Conservation (phyloP, 2,113 vertebrate species). For the Pteronura brasiliensis region DNA sequence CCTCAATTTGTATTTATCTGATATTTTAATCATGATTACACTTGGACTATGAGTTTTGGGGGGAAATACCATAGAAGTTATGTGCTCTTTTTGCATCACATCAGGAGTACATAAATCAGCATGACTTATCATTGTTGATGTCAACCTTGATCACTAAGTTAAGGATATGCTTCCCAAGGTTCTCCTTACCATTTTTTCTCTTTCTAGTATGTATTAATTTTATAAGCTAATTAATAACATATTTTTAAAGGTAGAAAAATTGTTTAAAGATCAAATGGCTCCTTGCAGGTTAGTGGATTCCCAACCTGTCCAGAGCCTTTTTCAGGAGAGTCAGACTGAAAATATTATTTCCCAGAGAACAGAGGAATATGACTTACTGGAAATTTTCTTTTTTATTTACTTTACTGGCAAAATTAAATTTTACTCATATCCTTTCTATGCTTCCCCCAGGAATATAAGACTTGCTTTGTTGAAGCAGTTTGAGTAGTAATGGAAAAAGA, state of each 20-base stretch:
- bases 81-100: neutral
- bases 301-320: neutral
- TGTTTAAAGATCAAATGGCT: neutral
- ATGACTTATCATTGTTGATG: neutral
- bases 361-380: constrained; percentile 16
- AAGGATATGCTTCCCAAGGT: neutral
- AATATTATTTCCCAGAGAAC: constrained; percentile 21
- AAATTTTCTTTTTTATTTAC: constrained; percentile 37
- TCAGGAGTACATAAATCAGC: neutral
- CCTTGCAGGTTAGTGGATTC: neutral
- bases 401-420: constrained; percentile 39
- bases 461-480: constrained; percentile 31
- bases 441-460: constrained; percentile 1
- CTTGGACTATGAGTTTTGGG: neutral
- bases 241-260: constrained; percentile 12
- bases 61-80: neutral
- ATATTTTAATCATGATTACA: constrained; percentile 23
- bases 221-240: neutral
- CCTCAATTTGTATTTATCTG: neutral
- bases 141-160: neutral
- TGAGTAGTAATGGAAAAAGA: constrained; percentile 32
- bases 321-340: neutral
- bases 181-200: neutral
- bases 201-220: neutral
- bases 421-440: constrained; percentile 9